These are phyloP conservation scores for Standfussiana lucernea DNA, from an alignment of 2,888 invertebrate genomes.

Conservation along the genomic window DNA sequence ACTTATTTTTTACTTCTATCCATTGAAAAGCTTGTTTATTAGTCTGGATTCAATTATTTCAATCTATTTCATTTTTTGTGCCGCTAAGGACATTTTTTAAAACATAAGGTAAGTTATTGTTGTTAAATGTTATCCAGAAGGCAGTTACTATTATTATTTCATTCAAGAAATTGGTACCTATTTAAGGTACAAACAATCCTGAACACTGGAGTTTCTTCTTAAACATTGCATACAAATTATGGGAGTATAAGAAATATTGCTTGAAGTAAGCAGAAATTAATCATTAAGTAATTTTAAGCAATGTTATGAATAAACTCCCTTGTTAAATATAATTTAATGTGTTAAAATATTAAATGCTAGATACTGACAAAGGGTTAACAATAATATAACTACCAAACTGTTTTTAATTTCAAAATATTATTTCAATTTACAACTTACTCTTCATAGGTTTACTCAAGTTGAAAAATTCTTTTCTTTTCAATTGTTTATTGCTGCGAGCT, in stretches of 20 bases:
- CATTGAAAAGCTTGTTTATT: background rate
- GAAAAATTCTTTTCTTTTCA: no score
- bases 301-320: background rate
- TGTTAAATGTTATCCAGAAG: background rate
- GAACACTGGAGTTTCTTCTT: background rate
- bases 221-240: background rate
- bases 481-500: no score
- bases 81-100: conserved; percentile 68
- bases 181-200: background rate
- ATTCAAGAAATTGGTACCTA: background rate
- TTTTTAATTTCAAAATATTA: background rate
- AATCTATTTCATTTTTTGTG: conserved; percentile 60
- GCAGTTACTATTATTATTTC: background rate
- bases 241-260: background rate
- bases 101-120: conserved; percentile 54
- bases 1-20: conserved; percentile 1
- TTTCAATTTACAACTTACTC: background rate
- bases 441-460: background rate
- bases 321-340: background rate
- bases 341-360: background rate
- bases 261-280: background rate
- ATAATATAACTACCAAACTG: background rate
- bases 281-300: background rate
- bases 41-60: conserved; percentile 9
- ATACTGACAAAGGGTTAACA: background rate